Base-by-base conservation (phyloP, 2,113 vertebrate species). In the Hirundichthys speculiger region DNA sequence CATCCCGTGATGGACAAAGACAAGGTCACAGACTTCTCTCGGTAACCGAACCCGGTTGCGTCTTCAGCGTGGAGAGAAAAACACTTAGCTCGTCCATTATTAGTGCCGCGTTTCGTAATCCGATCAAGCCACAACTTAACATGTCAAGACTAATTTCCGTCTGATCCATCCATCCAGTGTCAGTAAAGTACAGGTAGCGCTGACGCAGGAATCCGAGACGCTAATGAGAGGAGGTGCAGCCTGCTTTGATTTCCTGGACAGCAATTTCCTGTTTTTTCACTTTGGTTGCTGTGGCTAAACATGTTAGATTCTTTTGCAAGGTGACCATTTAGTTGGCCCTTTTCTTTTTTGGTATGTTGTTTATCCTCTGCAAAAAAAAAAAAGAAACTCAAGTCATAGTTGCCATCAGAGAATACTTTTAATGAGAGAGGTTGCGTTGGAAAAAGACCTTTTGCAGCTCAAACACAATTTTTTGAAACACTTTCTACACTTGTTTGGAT, bases 71-170 rank as follows among this genome's bases (percentile, higher is more conserved):
- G 24, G 59, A 45, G 54, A 79, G 80, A 77, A 67, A 68, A 42
- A 54, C 42, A 24, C 54, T 82, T 77, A 54, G 70, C 77, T 21
- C 20, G 45, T 77, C 85, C 82, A 65, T 89, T 88, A 88, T 69
- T 39, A 75, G 56, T 14, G 77, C 80, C 30, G 34, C 42, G 15
- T 41, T 58, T 70, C 22, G 84, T 69, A 85, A 89, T 60, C 54
- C 1, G 77, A 89, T 83, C 75, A 45, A 89, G 81, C 82, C 79
- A 13, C 82, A 79, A 64, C 79, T 89, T 80, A 83, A 85, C 65
- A 40, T 76, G 87, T 87, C 87, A 89, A 67, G 86, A 84, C 75
- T 70, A 55, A 85, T 88, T 57, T 75, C 60, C 73, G 38, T 86
- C 69, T 70, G 50, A 30, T 67, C 76, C 14, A 13, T 58, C 30